Base-by-base conservation (phyloP, 2,888 invertebrate species). In the Leucoma salicis region DNA sequence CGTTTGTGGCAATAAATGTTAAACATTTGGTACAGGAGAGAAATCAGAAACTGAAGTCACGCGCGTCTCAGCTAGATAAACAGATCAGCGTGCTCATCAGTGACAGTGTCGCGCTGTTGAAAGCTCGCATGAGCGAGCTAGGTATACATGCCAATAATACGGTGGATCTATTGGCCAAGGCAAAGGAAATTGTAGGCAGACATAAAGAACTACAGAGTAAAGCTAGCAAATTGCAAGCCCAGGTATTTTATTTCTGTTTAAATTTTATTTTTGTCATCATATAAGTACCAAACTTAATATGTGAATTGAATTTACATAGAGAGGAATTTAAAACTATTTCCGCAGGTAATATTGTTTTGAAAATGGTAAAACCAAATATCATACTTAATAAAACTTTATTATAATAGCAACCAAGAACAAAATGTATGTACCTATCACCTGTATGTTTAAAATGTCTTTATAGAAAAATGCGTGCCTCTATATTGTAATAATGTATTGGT, bases 161-260 rank as follows among this genome's bases (percentile, higher is more conserved):
- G 0, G 95, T 95, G 40, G 96, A 97, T 80, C 88, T 97, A 42
- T 89, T 96, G 42, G 94, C 95, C 3, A 95, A 96, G 81, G 96
- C 96, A 38, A 96, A 96, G 75, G 96, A 97, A 85, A 98, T 98
- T 63, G 97, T 98, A 18, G 93, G 96, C 41, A 91, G 96, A 16
- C 98, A 98, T 78, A 97, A 97, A 78, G 97, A 98, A 72, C 85
- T 98, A 43, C 97, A 98, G 82, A 94, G 95, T 48, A 95, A 96
- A 82, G 96, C 96, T 1, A 94, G 94, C 70, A 95, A 95, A 74
- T 90, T 98, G 47, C 96, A 98, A 74, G 92, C 93, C 21, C 96
- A 96, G 91, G 96, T 97, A 47, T 84, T 46, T 35, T 28, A 38
- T 42, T 32, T 15, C 49, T 41, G 28, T 32, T 6, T 14, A 8